Evolutionary conservation across 2,888 invertebrate species (phyloP).

Genomic region (Allacma fusca): DNA sequence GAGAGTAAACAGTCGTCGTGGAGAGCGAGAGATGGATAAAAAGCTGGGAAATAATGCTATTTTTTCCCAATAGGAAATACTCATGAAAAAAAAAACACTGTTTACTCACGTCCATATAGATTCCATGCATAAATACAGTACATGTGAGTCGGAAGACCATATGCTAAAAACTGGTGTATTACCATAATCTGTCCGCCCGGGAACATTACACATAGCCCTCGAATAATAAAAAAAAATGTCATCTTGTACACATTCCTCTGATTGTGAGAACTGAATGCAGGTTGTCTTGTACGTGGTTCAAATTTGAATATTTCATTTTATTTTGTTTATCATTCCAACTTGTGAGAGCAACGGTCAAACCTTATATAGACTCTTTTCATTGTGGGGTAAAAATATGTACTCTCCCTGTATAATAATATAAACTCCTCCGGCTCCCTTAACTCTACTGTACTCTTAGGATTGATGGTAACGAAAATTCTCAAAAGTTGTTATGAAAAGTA

Average conservation of each 20-base stretch:
- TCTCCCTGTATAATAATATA: no score
- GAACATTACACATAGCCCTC: neutral
- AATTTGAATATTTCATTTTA: constrained; percentile 18
- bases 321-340: neutral
- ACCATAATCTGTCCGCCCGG: constrained; percentile 12
- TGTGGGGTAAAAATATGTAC: neutral
- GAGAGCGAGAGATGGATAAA: neutral
- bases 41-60: neutral
- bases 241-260: constrained; percentile 8
- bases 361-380: neutral
- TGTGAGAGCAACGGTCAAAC: neutral
- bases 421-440: no score
- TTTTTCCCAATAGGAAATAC: neutral
- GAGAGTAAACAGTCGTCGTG: constrained; percentile 40
- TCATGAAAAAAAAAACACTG: constrained; percentile 11
- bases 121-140: neutral
- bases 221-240: constrained; percentile 25
- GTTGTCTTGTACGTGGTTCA: neutral
- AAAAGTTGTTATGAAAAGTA: neutral
- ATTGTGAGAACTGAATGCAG: neutral
- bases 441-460: no score
- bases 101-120: constrained; percentile 1
- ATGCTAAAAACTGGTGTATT: neutral
- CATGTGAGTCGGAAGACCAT: neutral
- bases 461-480: no score